Conservation (phyloP, 2,888 invertebrate genomes). For the Tetramorium bicarinatum region DNA sequence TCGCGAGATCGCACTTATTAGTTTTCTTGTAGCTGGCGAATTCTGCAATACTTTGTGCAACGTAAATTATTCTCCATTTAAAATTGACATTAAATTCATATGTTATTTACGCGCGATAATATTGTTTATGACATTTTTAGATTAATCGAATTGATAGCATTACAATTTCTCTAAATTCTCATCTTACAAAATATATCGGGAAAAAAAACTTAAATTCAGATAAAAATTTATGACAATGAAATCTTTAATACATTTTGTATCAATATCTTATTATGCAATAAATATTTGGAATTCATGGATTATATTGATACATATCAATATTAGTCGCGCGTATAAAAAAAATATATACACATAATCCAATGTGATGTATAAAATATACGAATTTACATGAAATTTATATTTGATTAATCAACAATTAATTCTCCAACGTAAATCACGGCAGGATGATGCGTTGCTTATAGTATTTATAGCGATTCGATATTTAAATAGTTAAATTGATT, state of each 20-base stretch:
- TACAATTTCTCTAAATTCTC: conserved; percentile 34
- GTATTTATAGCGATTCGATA: conserved; percentile 60
- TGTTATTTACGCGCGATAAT: conserved; percentile 68
- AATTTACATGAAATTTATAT: conserved; percentile 37
- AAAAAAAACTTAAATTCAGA: background rate
- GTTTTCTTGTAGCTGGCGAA: conserved; percentile 32
- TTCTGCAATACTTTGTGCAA: conserved; percentile 2
- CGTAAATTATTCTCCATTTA: conserved; percentile 27
- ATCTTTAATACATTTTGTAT: conserved; percentile 14
- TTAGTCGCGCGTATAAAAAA: conserved; percentile 66
- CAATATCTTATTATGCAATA: conserved; percentile 41
- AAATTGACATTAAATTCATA: conserved; percentile 49
- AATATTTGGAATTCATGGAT: conserved; percentile 55
- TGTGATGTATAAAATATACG: conserved; percentile 11
- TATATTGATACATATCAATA: conserved; percentile 71
- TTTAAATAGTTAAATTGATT: conserved; percentile 65
- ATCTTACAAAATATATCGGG: conserved; percentile 6
- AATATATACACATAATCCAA: conserved; percentile 12
- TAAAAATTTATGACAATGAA: background rate
- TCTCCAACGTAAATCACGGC: conserved; percentile 61
- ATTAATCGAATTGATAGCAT: conserved; percentile 9
- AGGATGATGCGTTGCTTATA: conserved; percentile 59
- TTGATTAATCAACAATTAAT: conserved; percentile 55
- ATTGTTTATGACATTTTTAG: conserved; percentile 58
- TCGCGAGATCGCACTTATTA: conserved; percentile 37